Evolutionary conservation across 2,797 vertebrate species (phyloP), one percentile per base, ranked within the genome.

Genomic region (Diglossa cyanea): DNA sequence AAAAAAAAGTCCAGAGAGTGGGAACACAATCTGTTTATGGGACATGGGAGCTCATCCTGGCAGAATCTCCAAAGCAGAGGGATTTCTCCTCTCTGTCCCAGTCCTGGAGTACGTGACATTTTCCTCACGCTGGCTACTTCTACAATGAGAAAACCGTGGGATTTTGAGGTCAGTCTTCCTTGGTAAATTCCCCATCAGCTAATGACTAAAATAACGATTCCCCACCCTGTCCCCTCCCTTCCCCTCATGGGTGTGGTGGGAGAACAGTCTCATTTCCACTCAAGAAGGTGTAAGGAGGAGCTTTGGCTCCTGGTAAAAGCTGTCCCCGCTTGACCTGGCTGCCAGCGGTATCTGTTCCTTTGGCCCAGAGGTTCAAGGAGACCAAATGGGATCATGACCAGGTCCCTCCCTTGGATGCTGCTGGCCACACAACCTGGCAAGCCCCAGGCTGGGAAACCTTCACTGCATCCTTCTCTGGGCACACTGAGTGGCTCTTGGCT

Each of bases 181-280:
- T 33, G 35, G 82, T 94, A 96, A 95, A 94, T 91, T 96, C 91
- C 82, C 79, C 81, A 94, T 80, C 94, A 91, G 37, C 85, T 97
- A 96, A 96, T 96, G 95, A 95, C 91, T 94, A 66, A 96, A 97
- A 94, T 91, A 93, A 96, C 16, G 75, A 90, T 73, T 94, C 95
- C 70, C 92, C 95, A 94, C 94, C 95, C 96, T 91, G 93, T 93
- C 88, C 81, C 94, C 93, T 96, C 96, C 96, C 95, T 96, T 96
- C 92, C 95, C 86, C 90, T 95, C 50, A 1, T 90, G 96, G 96
- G 94, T 96, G 95, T 95, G 96, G 94, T 97, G 92, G 63, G 66
- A 93, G 83, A 93, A 74, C 75, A 90, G 86, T 88, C 92, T 96
- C 88, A 94, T 96, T 97, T 94, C 94, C 93, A 95, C 90, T 88